phyloP scores from a whole-genome alignment of 2,113 vertebrate species.

The Agapornis roseicollis region DNA sequence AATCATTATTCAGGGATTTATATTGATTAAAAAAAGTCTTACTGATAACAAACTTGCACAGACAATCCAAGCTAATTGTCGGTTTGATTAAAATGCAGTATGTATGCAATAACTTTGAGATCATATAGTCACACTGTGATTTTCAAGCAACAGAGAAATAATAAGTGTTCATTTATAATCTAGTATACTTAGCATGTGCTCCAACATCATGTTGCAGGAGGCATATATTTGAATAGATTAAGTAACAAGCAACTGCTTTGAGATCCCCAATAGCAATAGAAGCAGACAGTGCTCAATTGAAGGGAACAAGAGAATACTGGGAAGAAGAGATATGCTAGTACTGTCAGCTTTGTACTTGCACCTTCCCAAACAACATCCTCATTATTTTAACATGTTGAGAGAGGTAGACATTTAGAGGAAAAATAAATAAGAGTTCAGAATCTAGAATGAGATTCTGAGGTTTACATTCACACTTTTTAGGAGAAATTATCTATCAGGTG shows the following conservation, averaged over 20 bases:
- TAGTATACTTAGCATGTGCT: neutral
- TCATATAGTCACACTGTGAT: neutral
- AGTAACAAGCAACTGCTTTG: neutral
- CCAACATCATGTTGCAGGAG: neutral
- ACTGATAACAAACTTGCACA: neutral
- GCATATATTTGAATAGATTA: neutral
- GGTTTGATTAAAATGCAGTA: slow-evolving; percentile 18
- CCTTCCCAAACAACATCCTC: neutral
- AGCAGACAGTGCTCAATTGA: neutral
- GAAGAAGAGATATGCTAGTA: neutral
- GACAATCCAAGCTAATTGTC: slow-evolving; percentile 19
- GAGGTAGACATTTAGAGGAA: neutral
- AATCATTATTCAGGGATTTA: slow-evolving; percentile 18
- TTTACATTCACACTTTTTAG: neutral
- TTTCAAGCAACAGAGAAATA: neutral
- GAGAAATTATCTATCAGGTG: neutral
- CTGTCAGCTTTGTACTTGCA: neutral
- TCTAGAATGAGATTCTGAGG: neutral
- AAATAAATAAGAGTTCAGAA: neutral
- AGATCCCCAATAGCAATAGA: neutral
- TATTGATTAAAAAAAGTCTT: neutral
- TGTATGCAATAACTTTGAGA: neutral
- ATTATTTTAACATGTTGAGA: neutral
- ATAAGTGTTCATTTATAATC: slow-evolving; percentile 3
- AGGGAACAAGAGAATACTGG: neutral